Evolutionary conservation across 1,140 invertebrate species (phyloP).

Genomic region (Lithobius niger): DNA sequence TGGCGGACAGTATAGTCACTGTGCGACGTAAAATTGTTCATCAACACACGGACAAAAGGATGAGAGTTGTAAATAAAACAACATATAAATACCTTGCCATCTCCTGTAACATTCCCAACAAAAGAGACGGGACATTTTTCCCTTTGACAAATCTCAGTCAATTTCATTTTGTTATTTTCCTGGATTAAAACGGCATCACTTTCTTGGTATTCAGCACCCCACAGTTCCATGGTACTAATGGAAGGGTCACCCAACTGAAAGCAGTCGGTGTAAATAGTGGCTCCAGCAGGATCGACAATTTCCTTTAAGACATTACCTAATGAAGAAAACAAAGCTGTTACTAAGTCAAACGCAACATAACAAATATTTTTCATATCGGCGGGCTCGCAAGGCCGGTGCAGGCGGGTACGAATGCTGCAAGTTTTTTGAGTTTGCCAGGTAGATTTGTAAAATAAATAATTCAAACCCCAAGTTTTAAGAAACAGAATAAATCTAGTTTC

Average conservation of each 20-base stretch:
- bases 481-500: too few species aligned
- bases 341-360: too few species aligned
- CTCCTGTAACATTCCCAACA: conserved; percentile 80
- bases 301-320: conserved; percentile 96
- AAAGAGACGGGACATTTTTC: conserved; percentile 87
- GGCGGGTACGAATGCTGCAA: too few species aligned
- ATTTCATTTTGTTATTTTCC: conserved; percentile 42
- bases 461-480: too few species aligned
- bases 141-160: conserved; percentile 60
- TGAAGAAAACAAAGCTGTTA: too few species aligned
- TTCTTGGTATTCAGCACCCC: conserved; percentile 98
- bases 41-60: too few species aligned
- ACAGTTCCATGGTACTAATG: conserved; percentile 80
- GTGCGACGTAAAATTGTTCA: too few species aligned
- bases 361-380: too few species aligned
- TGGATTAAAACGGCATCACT: conserved; percentile 76
- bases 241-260: conserved; percentile 91
- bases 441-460: too few species aligned
- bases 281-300: conserved; percentile 83
- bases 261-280: conserved; percentile 70
- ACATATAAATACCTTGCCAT: conserved; percentile 48
- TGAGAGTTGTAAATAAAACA: not conserved
- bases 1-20: too few species aligned
- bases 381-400: too few species aligned
- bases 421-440: too few species aligned